Evolutionary conservation across 1,140 invertebrate genomes (phyloP).

Genomic region (Brachionus rotundiformis): DNA sequence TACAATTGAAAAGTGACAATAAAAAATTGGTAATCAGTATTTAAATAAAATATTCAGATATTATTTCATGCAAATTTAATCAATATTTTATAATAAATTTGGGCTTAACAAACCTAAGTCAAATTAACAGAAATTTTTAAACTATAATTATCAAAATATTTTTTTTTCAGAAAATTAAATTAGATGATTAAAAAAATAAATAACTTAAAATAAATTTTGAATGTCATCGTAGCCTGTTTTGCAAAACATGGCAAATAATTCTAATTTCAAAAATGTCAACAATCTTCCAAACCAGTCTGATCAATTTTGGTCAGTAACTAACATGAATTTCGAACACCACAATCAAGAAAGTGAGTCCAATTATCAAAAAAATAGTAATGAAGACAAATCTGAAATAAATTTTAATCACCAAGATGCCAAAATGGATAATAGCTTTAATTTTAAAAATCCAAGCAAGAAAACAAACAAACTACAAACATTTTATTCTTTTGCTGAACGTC

Average conservation of each 20-base stretch:
- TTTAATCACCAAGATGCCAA: neutral
- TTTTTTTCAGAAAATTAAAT: neutral
- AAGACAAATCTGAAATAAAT: neutral
- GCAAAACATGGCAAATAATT: neutral
- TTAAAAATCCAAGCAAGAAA: neutral
- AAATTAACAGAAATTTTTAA: too few relatives aligned
- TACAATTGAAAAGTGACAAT: neutral
- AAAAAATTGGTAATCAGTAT: too few relatives aligned
- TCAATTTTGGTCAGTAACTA: neutral
- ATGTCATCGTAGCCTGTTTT: neutral
- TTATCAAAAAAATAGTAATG: neutral
- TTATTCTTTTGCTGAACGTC: conserved; percentile 1
- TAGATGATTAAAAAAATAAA: neutral
- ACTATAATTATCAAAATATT: too few relatives aligned
- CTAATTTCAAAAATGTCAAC: neutral
- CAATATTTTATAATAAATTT: too few relatives aligned
- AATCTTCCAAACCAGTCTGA: neutral
- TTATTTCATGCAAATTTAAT: too few relatives aligned
- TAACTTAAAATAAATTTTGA: neutral
- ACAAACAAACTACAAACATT: neutral
- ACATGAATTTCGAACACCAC: neutral
- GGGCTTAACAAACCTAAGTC: too few relatives aligned
- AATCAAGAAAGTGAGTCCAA: neutral
- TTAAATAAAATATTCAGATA: too few relatives aligned
- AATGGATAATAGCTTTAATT: neutral